phyloP scores from a whole-genome alignment of 2,797 vertebrate genomes.

The Vespertilio murinus region DNA sequence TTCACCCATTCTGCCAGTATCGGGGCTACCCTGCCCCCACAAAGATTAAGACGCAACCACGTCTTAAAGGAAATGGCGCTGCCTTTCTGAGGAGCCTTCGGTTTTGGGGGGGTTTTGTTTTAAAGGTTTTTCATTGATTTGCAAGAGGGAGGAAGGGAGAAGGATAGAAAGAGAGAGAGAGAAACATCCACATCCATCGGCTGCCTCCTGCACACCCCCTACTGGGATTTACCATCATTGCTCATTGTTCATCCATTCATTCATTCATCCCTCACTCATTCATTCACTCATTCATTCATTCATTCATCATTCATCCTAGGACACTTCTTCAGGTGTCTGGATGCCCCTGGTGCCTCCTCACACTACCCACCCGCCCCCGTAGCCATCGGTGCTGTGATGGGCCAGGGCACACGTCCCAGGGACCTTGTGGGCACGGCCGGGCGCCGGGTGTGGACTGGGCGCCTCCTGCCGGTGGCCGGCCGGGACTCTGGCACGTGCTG shows the following conservation, averaged over 20 bases:
- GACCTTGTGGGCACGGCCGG: not conserved
- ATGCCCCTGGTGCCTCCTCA: not conserved
- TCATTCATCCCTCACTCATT: not conserved
- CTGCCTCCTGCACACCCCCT: too few relatives aligned
- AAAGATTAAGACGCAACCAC: too few relatives aligned
- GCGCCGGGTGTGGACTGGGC: not conserved
- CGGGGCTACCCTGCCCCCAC: too few relatives aligned
- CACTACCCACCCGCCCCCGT: not conserved
- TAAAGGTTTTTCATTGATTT: too few relatives aligned
- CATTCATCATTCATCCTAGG: not conserved
- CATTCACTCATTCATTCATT: not conserved
- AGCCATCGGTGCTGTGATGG: not conserved
- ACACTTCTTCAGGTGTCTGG: not conserved
- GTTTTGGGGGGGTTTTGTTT: too few relatives aligned
- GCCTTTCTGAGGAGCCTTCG: too few relatives aligned
- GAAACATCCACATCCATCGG: too few relatives aligned
- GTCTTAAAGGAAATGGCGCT: too few relatives aligned
- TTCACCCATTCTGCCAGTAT: too few relatives aligned
- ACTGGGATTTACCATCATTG: too few relatives aligned
- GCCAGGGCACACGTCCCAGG: not conserved
- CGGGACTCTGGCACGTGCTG: fast-evolving
- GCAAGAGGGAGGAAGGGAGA: too few relatives aligned
- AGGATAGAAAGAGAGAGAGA: too few relatives aligned
- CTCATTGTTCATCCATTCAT: not conserved
- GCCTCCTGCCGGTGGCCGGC: fast-evolving